Evolutionary conservation across 2,888 invertebrate species (phyloP), one percentile per base, ranked within the genome.

Genomic region (Orthosia cruda): DNA sequence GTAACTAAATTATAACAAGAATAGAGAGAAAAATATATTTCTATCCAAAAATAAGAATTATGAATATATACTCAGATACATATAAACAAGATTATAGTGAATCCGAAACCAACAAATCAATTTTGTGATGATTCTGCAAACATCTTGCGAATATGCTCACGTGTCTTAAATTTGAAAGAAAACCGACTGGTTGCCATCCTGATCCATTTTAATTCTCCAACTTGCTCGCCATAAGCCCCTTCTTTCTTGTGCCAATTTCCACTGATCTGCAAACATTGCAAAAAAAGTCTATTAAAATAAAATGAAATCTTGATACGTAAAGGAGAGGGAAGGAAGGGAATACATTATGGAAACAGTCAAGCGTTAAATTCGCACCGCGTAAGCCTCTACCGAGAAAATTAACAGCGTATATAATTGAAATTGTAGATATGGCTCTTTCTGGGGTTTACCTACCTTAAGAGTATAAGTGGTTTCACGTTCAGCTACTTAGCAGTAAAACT

Each of bases 361-460:
- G 55, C 74, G 64, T 65, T 9, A 62, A 74, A 77, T 77, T 74
- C 55, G 52, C 55, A 50, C 65, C 18, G 65, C 50, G 32, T 77
- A 74, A 62, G 65, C 77, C 57, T 74, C 81, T 16, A n/a, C 23
- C 0, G 65, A 45, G 61, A 20, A 75, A 69, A 57, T 68, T 75
- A 79, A 79, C 57, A 47, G 40, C 32, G 59, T 65, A 45, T 76
- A 50, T 63, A 68, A 76, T 68, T 64, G 50, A 76, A 61, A 81
- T 81, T 65, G 45, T 74, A 40, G 40, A 40, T 40, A 62, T 50
- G 54, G 54, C 59, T 72, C 13, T 40, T 54, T 59, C 59, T 49
- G 4, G 18, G 61, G 49, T 57, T 55, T 23, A 26, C 20, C 49
- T 59, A 32, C 13, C 18, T 26, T 18, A 23, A 20, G 45, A 20